Evolutionary conservation across 30 jellyfish, hydroid and myxozoan genomes (phyloP).

Genomic region (Aurelia sp.): DNA sequence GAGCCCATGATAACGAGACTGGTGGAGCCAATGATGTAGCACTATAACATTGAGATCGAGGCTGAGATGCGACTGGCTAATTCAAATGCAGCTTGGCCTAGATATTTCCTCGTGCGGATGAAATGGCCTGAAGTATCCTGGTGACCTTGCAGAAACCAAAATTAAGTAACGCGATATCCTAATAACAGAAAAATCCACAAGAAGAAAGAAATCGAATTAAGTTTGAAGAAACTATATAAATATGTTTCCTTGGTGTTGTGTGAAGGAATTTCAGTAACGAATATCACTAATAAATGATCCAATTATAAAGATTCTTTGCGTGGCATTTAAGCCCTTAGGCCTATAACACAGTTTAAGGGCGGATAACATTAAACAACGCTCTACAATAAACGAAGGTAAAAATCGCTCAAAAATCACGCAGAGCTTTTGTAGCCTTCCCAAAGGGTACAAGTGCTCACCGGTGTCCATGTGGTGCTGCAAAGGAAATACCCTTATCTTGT

Average conservation of each 20-base stretch:
- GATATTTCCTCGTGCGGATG: too few relatives aligned
- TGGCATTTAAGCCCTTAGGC: conserved; percentile 2
- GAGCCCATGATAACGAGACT: too few relatives aligned
- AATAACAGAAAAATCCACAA: too few relatives aligned
- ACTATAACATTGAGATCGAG: too few relatives aligned
- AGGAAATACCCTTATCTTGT: too few relatives aligned
- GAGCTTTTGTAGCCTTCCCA: conserved; percentile 19
- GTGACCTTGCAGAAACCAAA: too few relatives aligned
- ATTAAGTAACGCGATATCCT: too few relatives aligned
- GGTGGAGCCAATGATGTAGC: too few relatives aligned
- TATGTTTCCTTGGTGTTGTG: conserved; percentile 22
- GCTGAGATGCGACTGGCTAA: too few relatives aligned
- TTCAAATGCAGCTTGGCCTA: too few relatives aligned
- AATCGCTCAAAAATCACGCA: conserved; percentile 19
- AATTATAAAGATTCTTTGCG: conserved; percentile 12
- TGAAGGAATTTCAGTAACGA: conserved; percentile 41
- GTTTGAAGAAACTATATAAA: not conserved
- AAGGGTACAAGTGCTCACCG: not conserved
- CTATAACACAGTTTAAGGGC: conserved; percentile 30
- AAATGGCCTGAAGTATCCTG: too few relatives aligned
- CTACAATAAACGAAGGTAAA: not conserved
- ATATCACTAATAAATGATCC: conserved; percentile 7
- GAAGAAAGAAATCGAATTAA: conserved; percentile 1
- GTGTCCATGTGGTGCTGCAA: too few relatives aligned
- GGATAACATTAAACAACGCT: not conserved